Percentiles rank a stretch among this genome's conserved stretches.
phyloP scores from a whole-genome alignment of 2,113 vertebrate genomes.

The Alosa alosa region DNA sequence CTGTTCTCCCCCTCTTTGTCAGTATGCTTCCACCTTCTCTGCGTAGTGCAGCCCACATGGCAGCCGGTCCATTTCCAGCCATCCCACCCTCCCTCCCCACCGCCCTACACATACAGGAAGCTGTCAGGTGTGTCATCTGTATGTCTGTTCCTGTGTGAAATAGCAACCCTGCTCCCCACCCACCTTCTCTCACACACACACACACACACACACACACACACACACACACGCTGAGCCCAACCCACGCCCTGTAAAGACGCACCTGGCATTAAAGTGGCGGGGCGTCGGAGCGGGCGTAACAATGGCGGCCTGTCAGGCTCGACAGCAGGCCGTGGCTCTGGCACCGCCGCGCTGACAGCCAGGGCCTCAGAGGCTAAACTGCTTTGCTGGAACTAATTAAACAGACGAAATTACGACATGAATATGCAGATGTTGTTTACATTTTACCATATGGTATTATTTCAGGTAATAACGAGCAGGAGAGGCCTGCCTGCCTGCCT shows the following conservation, averaged over 20 bases:
- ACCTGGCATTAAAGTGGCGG: constrained; percentile 81
- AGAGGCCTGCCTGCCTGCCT: constrained; percentile 71
- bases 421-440: constrained; percentile 99
- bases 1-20: not conserved
- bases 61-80: not conserved
- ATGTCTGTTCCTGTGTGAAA: constrained; percentile 65
- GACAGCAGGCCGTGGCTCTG: constrained; percentile 88
- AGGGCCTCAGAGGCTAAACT: constrained; percentile 97
- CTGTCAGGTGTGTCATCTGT: constrained; percentile 73
- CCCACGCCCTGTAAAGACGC: constrained; percentile 79
- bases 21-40: not conserved
- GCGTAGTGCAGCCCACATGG: not conserved
- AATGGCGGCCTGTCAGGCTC: constrained; percentile 88
- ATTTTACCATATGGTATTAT: constrained; percentile 99
- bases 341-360: constrained; percentile 86
- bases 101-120: constrained; percentile 25
- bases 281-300: constrained; percentile 78
- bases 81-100: not conserved
- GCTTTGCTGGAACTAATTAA: constrained; percentile 99
- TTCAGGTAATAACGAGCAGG: constrained; percentile 95
- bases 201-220: not conserved
- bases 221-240: constrained; percentile 61
- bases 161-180: constrained; percentile 60
- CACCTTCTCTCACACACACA: not conserved
- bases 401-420: constrained; percentile 99